Percentiles rank a stretch among this genome's conserved stretches.
Conservation (phyloP, 2,113 vertebrate species). For the Echinops telfairi region DNA sequence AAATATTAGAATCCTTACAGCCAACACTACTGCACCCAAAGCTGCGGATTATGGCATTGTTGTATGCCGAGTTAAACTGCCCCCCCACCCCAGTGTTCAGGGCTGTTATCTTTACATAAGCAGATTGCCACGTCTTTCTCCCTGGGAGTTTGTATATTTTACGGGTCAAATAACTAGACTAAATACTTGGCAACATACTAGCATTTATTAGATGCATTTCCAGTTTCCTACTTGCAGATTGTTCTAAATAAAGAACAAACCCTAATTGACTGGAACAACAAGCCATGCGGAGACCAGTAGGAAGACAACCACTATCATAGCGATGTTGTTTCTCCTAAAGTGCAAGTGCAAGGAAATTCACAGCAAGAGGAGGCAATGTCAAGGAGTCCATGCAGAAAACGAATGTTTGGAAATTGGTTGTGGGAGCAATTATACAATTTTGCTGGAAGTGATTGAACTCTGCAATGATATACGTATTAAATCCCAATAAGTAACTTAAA, state of each 20-base stretch:
- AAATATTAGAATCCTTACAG: constrained; percentile 22
- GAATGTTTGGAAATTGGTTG: too few relatives aligned
- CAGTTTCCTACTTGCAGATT: constrained; percentile 20
- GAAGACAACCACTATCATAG: background rate
- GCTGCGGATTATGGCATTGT: background rate
- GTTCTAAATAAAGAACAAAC: constrained; percentile 23
- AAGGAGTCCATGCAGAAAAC: too few relatives aligned
- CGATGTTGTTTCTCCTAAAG: background rate
- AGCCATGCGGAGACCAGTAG: background rate
- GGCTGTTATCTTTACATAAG: background rate
- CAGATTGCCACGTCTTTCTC: background rate
- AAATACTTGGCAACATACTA: constrained; percentile 26
- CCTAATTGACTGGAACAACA: background rate
- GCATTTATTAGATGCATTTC: constrained; percentile 30
- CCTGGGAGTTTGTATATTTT: background rate
- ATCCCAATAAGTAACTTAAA: background rate
- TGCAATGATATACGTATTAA: too few relatives aligned
- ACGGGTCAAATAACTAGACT: constrained; percentile 4
- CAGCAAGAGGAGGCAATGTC: background rate
- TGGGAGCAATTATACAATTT: too few relatives aligned
- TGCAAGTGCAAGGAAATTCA: background rate
- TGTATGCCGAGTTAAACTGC: background rate
- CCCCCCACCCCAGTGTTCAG: background rate
- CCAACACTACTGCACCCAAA: constrained; percentile 1
- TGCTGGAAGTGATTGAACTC: too few relatives aligned